phyloP scores from a whole-genome alignment of 2,888 invertebrate genomes.

The Stenchaetothrips biformis region DNA sequence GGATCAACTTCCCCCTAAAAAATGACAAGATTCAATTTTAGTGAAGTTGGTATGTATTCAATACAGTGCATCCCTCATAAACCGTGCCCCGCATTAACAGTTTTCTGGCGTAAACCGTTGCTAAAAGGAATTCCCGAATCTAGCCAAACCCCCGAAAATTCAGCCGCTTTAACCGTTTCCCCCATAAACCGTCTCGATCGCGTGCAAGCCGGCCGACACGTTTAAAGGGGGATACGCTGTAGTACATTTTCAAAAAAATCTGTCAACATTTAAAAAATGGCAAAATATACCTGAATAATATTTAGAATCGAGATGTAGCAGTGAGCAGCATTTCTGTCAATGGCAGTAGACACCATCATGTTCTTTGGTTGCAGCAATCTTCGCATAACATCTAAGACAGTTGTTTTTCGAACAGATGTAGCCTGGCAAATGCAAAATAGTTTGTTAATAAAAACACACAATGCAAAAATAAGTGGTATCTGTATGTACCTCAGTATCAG shows the following conservation, averaged over 20 bases:
- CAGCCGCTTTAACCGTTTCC: too few relatives aligned
- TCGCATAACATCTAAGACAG: conserved; percentile 96
- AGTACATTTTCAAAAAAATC: not conserved
- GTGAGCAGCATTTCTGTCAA: conserved; percentile 80
- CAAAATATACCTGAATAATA: conserved; percentile 73
- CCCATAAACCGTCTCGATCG: too few relatives aligned
- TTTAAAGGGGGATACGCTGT: too few relatives aligned
- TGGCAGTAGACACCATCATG: conserved; percentile 97
- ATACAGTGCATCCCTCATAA: too few relatives aligned
- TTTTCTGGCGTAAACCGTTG: too few relatives aligned
- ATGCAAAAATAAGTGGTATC: conserved; percentile 25
- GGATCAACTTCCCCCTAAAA: conserved; percentile 94
- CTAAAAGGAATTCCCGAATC: too few relatives aligned
- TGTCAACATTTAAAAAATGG: not conserved
- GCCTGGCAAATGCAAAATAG: conserved; percentile 43
- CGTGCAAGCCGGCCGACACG: too few relatives aligned
- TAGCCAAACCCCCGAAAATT: too few relatives aligned
- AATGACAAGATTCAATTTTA: conserved; percentile 11
- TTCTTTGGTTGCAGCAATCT: conserved; percentile 95
- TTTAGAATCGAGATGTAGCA: conserved; percentile 97
- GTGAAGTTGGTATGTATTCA: not conserved
- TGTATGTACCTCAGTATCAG: conserved; percentile 75
- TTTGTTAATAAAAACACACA: conserved; percentile 1
- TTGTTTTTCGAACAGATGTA: conserved; percentile 81
- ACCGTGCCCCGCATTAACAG: too few relatives aligned